Evolutionary conservation across 2,797 vertebrate species (phyloP).

Genomic region (Characodon lateralis): DNA sequence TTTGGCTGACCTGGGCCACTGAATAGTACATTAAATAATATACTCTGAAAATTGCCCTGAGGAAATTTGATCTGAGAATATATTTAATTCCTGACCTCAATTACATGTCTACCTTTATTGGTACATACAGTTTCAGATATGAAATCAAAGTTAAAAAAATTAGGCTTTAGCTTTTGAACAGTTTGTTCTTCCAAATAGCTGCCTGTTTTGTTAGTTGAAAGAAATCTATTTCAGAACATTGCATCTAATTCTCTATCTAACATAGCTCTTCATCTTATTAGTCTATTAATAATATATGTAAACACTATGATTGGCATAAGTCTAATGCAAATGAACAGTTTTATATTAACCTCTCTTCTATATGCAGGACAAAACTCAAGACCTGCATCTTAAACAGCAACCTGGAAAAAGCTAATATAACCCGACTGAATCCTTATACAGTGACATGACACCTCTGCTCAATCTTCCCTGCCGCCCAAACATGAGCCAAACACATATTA

Average conservation of each 20-base stretch:
- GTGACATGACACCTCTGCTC: neutral
- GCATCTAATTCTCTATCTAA: neutral
- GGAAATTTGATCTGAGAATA: neutral
- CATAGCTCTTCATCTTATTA: neutral
- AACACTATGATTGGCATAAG: neutral
- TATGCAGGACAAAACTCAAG: neutral
- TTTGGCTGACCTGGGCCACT: neutral
- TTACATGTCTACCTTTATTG: neutral
- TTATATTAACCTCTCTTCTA: conserved; percentile 5
- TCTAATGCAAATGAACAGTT: neutral
- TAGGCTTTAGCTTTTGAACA: neutral
- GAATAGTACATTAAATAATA: neutral
- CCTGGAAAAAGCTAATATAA: neutral
- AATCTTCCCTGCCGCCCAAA: neutral
- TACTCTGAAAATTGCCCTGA: neutral
- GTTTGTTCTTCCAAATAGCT: neutral
- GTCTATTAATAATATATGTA: neutral
- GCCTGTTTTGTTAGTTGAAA: neutral
- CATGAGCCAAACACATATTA: conserved; percentile 21
- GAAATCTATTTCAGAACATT: neutral
- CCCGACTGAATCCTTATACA: neutral
- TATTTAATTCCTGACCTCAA: neutral
- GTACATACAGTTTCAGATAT: neutral
- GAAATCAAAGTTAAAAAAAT: neutral
- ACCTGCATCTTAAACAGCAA: conserved; percentile 4